Percentiles rank a stretch among this genome's conserved stretches.
These are phyloP conservation scores for Trichogramma dendrolimi DNA, from an alignment of 2,888 invertebrate genomes.

Conservation along the genomic window DNA sequence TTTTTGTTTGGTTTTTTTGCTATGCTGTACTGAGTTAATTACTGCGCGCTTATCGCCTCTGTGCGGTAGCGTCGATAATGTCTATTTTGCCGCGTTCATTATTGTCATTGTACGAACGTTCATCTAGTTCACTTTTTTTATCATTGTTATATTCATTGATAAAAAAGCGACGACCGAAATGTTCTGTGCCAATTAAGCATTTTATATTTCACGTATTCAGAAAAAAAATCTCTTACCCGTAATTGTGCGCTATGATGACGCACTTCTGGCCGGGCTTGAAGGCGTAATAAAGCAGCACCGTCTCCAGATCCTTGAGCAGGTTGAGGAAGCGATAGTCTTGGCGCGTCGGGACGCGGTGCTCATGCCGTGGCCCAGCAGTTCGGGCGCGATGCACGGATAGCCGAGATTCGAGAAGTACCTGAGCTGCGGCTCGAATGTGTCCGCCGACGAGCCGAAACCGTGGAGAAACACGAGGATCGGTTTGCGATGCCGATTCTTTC, in stretches of 20 bases:
- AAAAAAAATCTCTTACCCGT: slow-evolving; percentile 55
- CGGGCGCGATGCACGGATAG: slow-evolving; percentile 64
- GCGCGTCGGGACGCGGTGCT: slow-evolving; percentile 59
- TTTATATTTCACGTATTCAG: too few relatives aligned
- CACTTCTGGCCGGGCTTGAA: slow-evolving; percentile 56
- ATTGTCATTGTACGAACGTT: too few relatives aligned
- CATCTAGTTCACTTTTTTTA: too few relatives aligned
- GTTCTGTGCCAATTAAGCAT: too few relatives aligned
- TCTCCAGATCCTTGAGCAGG: slow-evolving; percentile 58
- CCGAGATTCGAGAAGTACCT: slow-evolving; percentile 58
- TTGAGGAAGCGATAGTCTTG: slow-evolving; percentile 60
- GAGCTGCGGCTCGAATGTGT: slow-evolving; percentile 61
- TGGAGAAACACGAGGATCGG: slow-evolving; percentile 63
- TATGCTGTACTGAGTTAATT: too few relatives aligned
- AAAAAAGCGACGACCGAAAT: too few relatives aligned
- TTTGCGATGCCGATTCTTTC: slow-evolving; percentile 44
- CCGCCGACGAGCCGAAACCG: slow-evolving; percentile 65
- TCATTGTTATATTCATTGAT: too few relatives aligned
- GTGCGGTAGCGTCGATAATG: too few relatives aligned
- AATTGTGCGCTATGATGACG: slow-evolving; percentile 65
- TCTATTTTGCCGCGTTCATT: too few relatives aligned
- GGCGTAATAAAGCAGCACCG: slow-evolving; percentile 61
- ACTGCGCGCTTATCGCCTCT: too few relatives aligned
- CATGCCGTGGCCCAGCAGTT: slow-evolving; percentile 66
- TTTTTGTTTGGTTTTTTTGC: too few relatives aligned